Evolutionary conservation across 2,888 invertebrate species (phyloP).

Genomic region (Tuberolachnus salignus): DNA sequence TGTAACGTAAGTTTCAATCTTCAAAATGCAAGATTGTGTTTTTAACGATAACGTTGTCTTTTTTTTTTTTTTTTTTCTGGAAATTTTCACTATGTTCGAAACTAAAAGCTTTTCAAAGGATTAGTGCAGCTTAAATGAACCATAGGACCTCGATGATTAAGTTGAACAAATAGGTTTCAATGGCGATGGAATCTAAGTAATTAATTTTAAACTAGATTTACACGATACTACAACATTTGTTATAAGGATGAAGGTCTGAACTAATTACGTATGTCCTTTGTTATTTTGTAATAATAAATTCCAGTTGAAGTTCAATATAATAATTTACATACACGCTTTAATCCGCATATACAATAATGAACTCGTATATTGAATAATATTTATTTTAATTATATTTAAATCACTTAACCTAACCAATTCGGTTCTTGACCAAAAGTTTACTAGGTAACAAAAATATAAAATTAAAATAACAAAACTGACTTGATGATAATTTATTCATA

Average conservation of each 20-base stretch:
- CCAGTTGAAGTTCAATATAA: background rate
- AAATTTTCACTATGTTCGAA: background rate
- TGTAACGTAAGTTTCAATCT: background rate
- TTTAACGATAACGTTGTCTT: background rate
- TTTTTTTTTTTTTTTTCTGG: background rate
- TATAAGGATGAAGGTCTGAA: background rate
- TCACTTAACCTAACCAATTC: too few relatives aligned
- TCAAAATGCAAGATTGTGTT: background rate
- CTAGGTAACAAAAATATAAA: too few relatives aligned
- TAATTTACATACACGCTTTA: too few relatives aligned
- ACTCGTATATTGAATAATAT: too few relatives aligned
- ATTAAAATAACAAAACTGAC: too few relatives aligned
- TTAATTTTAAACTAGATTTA: constrained; percentile 16
- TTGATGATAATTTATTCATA: too few relatives aligned
- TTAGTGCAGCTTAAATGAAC: background rate
- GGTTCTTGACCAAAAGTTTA: too few relatives aligned
- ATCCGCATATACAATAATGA: too few relatives aligned
- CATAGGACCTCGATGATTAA: background rate
- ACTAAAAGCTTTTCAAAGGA: background rate
- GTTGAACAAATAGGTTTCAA: background rate
- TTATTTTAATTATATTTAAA: too few relatives aligned
- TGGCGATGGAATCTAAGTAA: constrained; percentile 1
- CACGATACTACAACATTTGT: background rate
- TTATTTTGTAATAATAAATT: background rate
- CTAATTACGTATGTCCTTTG: background rate